Base-by-base conservation (phyloP, 2,797 vertebrate genomes). In the Acanthiza pusilla region DNA sequence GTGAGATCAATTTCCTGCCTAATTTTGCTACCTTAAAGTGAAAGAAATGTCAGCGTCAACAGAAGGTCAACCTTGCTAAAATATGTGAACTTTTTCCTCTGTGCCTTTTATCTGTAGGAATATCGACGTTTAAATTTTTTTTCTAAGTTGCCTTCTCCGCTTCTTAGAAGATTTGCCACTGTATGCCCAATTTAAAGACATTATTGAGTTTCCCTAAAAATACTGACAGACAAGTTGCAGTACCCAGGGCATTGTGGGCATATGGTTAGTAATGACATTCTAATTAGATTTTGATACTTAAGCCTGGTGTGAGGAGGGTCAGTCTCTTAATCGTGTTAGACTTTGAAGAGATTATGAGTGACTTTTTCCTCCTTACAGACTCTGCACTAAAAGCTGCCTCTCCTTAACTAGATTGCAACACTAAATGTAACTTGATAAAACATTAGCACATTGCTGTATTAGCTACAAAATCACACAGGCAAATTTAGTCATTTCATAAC, bases 241-340 rank as follows among this genome's bases (percentile, higher is more conserved):
- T 58, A 63, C 58, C 27, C 54, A 75, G 27, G 70, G 36, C 94
- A 93, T 57, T 95, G 54, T 63, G 54, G 73, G 63, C 75, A 82
- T 90, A 76, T 34, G 55, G 83, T 79, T 90, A 85, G 71, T 73
- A 95, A 93, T 4, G 16, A 88, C 85, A 82, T 57, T 89, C 55
- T 94, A 90, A 96, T 94, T 86, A 93, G 85, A 91, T 96, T 95
- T 84, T 90, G 71, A 63, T 87, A 70, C 51, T 95, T 94, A 73
- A 94, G 71, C 71, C 88, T 82, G 73, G 55, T 79, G 83, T 88
- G 85, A 94, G 88, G 86, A 94, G 88, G 83, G 91, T 90, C 93
- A 94, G 85, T 30, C 80, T 81, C 57, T 75, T 96, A 94, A 96
- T 95, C 29, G 4, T 7, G 62, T 96, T 96, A 95, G 85, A 62